Evolutionary conservation across 1,140 invertebrate genomes (phyloP), one percentile per base, ranked within the genome.

Genomic region (Helicoverpa zea): DNA sequence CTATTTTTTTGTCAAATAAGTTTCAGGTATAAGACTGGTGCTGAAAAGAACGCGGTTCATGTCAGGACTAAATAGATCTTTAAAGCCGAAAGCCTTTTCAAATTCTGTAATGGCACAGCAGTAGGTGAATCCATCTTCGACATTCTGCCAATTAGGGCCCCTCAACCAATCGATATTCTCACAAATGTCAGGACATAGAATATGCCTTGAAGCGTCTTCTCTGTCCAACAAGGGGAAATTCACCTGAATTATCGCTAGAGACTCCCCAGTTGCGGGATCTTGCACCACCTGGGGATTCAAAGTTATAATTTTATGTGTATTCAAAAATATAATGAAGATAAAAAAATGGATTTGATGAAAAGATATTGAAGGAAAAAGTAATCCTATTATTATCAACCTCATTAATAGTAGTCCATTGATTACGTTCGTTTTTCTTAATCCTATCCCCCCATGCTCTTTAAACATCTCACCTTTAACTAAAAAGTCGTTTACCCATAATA

Each of bases 81-180:
- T 66, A n/a, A 79, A 86, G 5, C 83, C 63, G 81, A 91, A 90
- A 2, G 74, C 74, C 13, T 13, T 73, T 81, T 92, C 89, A 61
- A 94, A 94, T 12, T 93, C 86, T 9, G 77, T 12, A 0, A 92
- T 66, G 11, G 77, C 83, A 74, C 93, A 94, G 58, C 92, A 94
- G 73, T 89, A 94, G 1, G 84, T 89, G 78, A 86, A 94, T 3
- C 93, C 93, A n/a, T 87, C 87, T 0, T 76, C 58, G 0, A 88
- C 81, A 23, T 88, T 80, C 43, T 84, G 80, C 86, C 91, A 90
- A 14, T 84, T 35, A 0, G 64, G 3, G 47, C 59, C 66, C 2
- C 16, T 61, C 76, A 91, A 76, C 88, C 90, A 94, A 47, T 83
- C 59, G 11, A 89, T 86, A 49, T 90, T 47, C 59, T 82, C 51